Evolutionary conservation across 92 coral and sea anemone species (phyloP).

Genomic region (Palythoa grandis): DNA sequence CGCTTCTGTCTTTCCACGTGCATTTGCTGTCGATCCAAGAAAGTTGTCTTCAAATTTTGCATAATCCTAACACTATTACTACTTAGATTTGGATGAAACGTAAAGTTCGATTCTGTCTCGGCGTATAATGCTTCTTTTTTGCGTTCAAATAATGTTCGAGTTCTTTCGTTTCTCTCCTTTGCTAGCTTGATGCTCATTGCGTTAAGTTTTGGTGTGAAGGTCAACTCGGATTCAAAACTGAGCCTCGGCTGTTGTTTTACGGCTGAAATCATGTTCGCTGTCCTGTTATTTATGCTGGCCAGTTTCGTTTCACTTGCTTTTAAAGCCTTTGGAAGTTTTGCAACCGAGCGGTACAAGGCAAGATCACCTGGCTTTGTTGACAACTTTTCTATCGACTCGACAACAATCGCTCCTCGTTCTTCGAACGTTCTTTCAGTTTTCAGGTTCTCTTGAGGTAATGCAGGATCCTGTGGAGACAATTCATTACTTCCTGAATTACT

Average conservation of each 20-base stretch:
- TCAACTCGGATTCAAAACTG: slow-evolving; percentile 89
- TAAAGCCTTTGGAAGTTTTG: slow-evolving; percentile 43
- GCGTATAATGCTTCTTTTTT: slow-evolving; percentile 58
- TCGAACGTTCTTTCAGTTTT: slow-evolving; percentile 44
- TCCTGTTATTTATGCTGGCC: slow-evolving; percentile 61
- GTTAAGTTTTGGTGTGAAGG: slow-evolving; percentile 93
- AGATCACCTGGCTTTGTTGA: slow-evolving; percentile 79
- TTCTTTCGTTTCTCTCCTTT: slow-evolving; percentile 72
- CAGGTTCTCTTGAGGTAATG: slow-evolving; percentile 13
- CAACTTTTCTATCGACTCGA: slow-evolving; percentile 63
- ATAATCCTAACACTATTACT: slow-evolving; percentile 89
- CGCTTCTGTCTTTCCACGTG: slow-evolving; percentile 91
- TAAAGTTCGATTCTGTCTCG: slow-evolving; percentile 75
- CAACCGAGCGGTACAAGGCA: slow-evolving; percentile 61
- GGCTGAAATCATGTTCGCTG: slow-evolving; percentile 70
- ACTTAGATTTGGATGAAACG: slow-evolving; percentile 96
- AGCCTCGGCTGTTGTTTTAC: slow-evolving; percentile 62
- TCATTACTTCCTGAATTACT: slow-evolving; percentile 64
- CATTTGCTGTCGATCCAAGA: slow-evolving; percentile 93
- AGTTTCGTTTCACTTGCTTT: slow-evolving; percentile 58
- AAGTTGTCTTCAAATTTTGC: slow-evolving; percentile 89
- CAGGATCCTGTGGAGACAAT: slow-evolving; percentile 61
- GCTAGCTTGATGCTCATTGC: slow-evolving; percentile 92
- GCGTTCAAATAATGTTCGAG: slow-evolving; percentile 54
- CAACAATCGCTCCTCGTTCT: slow-evolving; percentile 56